These are phyloP conservation scores for Aegotheles bennettii DNA, from an alignment of 2,113 vertebrate species.

Conservation along the genomic window DNA sequence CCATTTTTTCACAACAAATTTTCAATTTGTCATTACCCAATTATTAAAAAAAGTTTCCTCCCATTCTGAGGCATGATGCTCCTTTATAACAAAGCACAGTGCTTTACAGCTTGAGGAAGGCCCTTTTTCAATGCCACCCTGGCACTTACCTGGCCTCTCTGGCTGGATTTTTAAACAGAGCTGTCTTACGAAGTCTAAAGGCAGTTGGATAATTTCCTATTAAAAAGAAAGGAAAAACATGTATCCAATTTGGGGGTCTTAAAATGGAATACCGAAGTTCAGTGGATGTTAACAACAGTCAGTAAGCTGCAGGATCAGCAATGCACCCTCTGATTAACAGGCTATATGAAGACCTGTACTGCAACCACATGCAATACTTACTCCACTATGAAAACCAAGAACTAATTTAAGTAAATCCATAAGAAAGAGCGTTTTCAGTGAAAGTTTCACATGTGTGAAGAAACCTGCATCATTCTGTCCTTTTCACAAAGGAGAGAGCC, in stretches of 20 bases:
- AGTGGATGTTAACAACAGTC: neutral
- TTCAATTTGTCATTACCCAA: neutral
- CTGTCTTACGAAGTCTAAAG: constrained; percentile 92
- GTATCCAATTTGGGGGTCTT: neutral
- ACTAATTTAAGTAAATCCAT: neutral
- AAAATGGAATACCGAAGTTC: neutral
- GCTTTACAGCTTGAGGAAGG: neutral
- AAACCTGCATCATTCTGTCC: neutral
- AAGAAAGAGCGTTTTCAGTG: neutral
- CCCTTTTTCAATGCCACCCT: neutral
- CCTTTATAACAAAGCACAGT: neutral
- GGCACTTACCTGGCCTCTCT: constrained; percentile 87
- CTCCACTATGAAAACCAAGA: neutral
- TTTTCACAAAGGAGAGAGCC: neutral
- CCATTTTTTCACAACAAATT: neutral
- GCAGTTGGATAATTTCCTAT: constrained; percentile 93
- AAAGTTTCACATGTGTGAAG: neutral
- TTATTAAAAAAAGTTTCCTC: neutral
- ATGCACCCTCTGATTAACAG: neutral
- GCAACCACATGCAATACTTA: neutral
- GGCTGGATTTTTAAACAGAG: constrained; percentile 92
- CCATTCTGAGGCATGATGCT: neutral
- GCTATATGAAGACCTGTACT: neutral
- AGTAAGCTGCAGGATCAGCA: neutral
- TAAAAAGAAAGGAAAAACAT: neutral